Evolutionary conservation across 1,140 invertebrate species (phyloP).

Genomic region (Brachionus asplanchnoidis): DNA sequence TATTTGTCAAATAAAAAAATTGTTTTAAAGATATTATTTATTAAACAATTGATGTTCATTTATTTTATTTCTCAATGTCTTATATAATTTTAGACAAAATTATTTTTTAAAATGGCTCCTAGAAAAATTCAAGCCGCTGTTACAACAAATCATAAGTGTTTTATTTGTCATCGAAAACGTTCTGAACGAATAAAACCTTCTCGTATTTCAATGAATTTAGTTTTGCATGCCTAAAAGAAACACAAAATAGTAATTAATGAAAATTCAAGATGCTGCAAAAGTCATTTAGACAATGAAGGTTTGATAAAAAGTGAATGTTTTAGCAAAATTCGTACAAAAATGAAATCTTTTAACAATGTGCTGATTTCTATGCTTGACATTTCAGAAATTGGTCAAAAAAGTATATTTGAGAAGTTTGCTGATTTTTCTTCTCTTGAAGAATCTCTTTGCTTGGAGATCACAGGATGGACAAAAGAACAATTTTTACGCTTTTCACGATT

Average conservation of each 20-base stretch:
- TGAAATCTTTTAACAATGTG: neutral
- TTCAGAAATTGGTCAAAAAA: neutral
- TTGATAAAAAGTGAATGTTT: neutral
- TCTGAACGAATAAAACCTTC: neutral
- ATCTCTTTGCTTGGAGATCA: neutral
- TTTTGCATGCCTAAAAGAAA: neutral
- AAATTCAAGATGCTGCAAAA: slow-evolving; percentile 7
- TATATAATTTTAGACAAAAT: neutral
- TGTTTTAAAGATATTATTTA: neutral
- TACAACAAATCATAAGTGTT: neutral
- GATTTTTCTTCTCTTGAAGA: neutral
- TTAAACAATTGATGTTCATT: neutral
- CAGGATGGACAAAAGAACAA: neutral
- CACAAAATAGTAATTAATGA: neutral
- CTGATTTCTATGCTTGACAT: neutral
- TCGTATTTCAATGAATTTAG: neutral
- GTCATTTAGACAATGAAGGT: neutral
- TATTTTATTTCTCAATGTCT: neutral
- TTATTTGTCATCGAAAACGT: neutral
- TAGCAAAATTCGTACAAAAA: neutral
- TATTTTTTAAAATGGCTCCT: neutral
- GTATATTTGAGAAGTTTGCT: neutral
- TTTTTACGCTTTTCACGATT: neutral
- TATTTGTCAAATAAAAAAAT: neutral
- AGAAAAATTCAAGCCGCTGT: neutral